A percentile compares a stretch with the other conserved stretches of the same genome.
phyloP scores from a whole-genome alignment of 2,797 vertebrate genomes.

The Enteromius thamalakanensis region DNA sequence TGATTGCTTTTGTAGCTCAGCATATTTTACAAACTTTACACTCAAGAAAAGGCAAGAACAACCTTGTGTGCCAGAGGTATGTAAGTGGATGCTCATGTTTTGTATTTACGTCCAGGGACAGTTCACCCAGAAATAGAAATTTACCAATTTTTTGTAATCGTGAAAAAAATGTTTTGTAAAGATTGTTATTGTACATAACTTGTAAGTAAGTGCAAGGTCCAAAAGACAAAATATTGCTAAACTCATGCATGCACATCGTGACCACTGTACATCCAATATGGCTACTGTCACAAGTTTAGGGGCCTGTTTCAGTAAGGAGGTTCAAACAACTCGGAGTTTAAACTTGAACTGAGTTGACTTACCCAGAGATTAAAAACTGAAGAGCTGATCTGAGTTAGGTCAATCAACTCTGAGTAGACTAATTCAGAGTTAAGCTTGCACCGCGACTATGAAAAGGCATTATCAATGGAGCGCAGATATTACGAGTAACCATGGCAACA shows the following conservation, averaged over 20 bases:
- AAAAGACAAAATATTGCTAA: neutral
- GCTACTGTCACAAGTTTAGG: too few species aligned
- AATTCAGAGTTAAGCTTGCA: too few species aligned
- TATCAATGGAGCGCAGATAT: too few species aligned
- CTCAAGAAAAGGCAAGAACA: neutral
- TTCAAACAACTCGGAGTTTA: too few species aligned
- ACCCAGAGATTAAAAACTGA: too few species aligned
- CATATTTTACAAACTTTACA: constrained; percentile 39
- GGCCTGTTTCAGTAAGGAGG: too few species aligned
- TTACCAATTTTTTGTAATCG: neutral
- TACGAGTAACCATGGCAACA: too few species aligned
- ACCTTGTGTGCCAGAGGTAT: constrained; percentile 1
- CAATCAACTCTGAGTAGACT: too few species aligned
- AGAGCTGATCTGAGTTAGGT: too few species aligned
- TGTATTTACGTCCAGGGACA: neutral
- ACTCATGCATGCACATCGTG: too few species aligned
- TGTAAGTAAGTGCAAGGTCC: neutral
- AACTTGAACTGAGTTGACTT: too few species aligned
- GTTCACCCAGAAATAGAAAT: neutral
- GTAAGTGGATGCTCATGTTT: constrained; percentile 7
- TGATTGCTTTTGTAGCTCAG: constrained; percentile 23
- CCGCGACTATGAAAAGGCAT: too few species aligned
- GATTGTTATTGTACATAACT: neutral
- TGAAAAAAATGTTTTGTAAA: neutral
- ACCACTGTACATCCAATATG: neutral